Percentiles rank a stretch among this genome's conserved stretches.
Evolutionary conservation across 2,888 invertebrate species (phyloP).

Genomic region (Choristoneura rosaceana): DNA sequence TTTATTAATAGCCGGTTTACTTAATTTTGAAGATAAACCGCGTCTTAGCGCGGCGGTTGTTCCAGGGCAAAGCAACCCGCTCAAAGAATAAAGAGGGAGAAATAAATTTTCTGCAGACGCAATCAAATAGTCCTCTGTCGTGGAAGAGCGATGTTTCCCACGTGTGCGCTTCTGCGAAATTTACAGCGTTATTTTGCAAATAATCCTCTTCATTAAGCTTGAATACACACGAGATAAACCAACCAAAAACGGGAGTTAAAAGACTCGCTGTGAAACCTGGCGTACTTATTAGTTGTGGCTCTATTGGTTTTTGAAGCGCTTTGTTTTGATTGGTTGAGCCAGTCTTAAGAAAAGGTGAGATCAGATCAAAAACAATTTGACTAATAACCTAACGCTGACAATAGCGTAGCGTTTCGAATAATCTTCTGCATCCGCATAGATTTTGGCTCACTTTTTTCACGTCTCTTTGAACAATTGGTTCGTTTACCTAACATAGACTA

Average conservation of each 20-base stretch:
- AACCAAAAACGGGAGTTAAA: background rate
- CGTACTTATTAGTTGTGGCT: background rate
- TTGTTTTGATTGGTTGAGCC: background rate
- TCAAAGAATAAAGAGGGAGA: conserved; percentile 50
- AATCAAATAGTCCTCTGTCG: conserved; percentile 62
- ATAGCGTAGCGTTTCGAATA: no score
- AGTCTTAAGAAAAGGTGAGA: background rate
- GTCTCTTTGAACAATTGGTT: no score
- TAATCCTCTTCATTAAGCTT: conserved; percentile 58
- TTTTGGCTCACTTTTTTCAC: no score
- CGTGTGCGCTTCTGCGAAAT: conserved; percentile 60
- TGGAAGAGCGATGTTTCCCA: conserved; percentile 61
- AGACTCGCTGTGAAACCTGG: conserved; percentile 4
- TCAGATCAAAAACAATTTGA: no score
- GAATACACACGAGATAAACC: conserved; percentile 30
- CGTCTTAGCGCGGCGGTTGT: conserved; percentile 31
- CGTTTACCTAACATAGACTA: no score
- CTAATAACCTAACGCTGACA: no score
- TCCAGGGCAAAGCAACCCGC: conserved; percentile 42
- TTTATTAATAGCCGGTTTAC: background rate
- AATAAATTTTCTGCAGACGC: conserved; percentile 66
- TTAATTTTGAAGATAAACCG: conserved; percentile 41
- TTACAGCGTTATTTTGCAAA: conserved; percentile 65
- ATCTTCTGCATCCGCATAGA: no score
- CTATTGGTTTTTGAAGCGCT: background rate